A percentile compares a stretch with the other conserved stretches of the same genome.
Conservation (phyloP, 2,888 invertebrate genomes). For the Melanargia galathea region DNA sequence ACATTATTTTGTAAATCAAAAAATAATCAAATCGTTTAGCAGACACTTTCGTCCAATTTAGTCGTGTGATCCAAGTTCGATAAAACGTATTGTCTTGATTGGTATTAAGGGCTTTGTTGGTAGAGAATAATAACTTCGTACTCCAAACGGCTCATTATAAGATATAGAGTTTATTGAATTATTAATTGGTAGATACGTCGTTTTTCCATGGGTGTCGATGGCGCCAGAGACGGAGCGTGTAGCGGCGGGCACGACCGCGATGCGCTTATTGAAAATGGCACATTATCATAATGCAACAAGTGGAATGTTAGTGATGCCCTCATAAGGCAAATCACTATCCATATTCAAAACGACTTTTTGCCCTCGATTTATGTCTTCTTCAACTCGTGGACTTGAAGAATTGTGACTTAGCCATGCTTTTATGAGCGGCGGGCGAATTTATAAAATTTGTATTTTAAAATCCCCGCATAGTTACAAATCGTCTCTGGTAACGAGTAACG, state of each 20-base stretch:
- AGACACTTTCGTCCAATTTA: slow-evolving; percentile 33
- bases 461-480: too few species aligned
- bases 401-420: neutral
- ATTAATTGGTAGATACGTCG: slow-evolving; percentile 23
- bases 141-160: slow-evolving; percentile 10
- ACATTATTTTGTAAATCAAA: slow-evolving; percentile 6
- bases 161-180: slow-evolving; percentile 36
- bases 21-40: slow-evolving; percentile 29
- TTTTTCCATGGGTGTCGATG: slow-evolving; percentile 39
- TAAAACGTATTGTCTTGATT: slow-evolving; percentile 45
- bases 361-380: slow-evolving; percentile 27
- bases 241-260: slow-evolving; percentile 56
- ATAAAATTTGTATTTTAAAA: too few species aligned
- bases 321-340: slow-evolving; percentile 46
- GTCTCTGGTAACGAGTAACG: too few species aligned
- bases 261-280: slow-evolving; percentile 73
- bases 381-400: slow-evolving; percentile 1
- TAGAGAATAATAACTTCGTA: neutral
- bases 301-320: slow-evolving; percentile 71
- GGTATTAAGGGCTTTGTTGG: slow-evolving; percentile 43
- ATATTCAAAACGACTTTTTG: slow-evolving; percentile 35
- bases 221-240: slow-evolving; percentile 67
- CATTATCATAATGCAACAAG: slow-evolving; percentile 76
- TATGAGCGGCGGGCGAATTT: neutral
- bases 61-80: slow-evolving; percentile 37